phyloP scores from a whole-genome alignment of 1,140 invertebrate species.

The Venturia canescens region DNA sequence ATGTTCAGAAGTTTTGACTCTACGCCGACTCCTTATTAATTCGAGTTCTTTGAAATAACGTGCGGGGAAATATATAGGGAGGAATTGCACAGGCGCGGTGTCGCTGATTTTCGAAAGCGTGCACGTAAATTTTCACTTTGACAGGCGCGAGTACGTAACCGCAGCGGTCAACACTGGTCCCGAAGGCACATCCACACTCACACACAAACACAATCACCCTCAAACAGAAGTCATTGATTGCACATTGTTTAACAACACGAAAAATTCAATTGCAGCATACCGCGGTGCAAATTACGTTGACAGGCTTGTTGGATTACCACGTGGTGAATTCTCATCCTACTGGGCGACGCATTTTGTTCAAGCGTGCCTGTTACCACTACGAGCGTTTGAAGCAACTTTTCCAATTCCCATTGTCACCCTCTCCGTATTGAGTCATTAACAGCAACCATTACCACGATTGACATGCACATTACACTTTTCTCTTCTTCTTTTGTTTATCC shows the following conservation, averaged over 20 bases:
- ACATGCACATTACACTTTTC: too few species aligned
- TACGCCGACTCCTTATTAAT: too few species aligned
- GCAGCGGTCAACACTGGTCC: background rate
- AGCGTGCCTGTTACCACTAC: background rate
- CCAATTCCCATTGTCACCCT: background rate
- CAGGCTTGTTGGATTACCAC: background rate
- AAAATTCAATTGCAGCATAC: background rate
- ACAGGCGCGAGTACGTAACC: background rate
- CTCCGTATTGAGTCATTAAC: background rate
- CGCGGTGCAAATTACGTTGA: background rate
- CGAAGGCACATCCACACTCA: background rate
- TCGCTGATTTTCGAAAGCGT: background rate
- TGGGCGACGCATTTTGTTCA: background rate
- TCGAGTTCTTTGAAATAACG: too few species aligned
- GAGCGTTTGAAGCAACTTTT: background rate
- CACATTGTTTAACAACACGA: constrained; percentile 2
- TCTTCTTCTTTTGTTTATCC: too few species aligned
- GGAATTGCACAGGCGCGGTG: constrained; percentile 24
- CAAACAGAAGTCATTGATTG: background rate
- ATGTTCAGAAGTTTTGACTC: too few species aligned
- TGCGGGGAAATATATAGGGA: too few species aligned
- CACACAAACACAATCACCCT: background rate
- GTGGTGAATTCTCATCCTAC: constrained; percentile 29
- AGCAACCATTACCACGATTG: too few species aligned
- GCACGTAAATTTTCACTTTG: constrained; percentile 10